Conservation (phyloP, 1,140 invertebrate genomes). For the Euborellia annulipes region DNA sequence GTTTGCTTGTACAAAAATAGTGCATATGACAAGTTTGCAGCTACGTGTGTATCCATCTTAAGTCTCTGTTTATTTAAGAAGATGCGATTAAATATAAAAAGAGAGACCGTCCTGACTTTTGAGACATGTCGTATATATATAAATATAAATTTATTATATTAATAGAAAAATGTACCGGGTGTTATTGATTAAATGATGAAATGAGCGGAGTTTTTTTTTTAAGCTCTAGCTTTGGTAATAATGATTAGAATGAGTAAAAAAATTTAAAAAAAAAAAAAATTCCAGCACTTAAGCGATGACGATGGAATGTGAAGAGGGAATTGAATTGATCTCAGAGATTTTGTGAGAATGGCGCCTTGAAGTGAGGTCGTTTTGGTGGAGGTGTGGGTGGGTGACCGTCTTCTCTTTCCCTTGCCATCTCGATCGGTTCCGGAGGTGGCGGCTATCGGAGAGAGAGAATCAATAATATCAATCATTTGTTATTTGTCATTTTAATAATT, state of each 20-base stretch:
- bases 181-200: too few relatives aligned
- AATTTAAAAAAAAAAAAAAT: background rate
- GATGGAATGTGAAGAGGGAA: background rate
- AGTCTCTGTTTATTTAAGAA: too few relatives aligned
- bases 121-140: too few relatives aligned
- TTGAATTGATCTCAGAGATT: background rate
- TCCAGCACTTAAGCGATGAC: background rate
- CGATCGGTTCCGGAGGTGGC: conserved; percentile 25
- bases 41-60: too few relatives aligned
- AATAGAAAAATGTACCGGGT: too few relatives aligned
- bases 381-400: conserved; percentile 34
- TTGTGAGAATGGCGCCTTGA: conserved; percentile 11
- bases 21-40: too few relatives aligned
- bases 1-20: too few relatives aligned
- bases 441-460: conserved; percentile 14
- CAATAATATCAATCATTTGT: background rate
- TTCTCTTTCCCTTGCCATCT: conserved; percentile 1
- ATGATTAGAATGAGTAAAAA: background rate
- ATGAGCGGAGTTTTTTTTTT: too few relatives aligned
- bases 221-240: background rate
- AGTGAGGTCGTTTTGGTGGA: conserved; percentile 35
- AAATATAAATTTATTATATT: too few relatives aligned
- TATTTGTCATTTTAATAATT: background rate
- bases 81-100: too few relatives aligned
- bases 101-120: too few relatives aligned